Evolutionary conservation across 2,888 invertebrate species (phyloP).

Genomic region (Mylabris sibirica): DNA sequence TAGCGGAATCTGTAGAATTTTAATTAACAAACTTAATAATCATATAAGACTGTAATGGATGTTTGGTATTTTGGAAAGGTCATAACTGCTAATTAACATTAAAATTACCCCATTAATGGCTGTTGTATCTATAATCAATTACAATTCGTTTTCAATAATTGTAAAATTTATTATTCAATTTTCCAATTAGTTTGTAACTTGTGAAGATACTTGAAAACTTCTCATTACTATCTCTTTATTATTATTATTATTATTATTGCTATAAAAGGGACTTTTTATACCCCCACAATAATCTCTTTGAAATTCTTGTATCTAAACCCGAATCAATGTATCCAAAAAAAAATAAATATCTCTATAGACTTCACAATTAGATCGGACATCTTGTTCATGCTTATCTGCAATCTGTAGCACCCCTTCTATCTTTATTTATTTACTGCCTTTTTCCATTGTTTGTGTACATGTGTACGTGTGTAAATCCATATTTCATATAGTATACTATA

Average conservation of each 20-base stretch:
- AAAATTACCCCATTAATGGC: not conserved
- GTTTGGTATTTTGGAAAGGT: constrained; percentile 4
- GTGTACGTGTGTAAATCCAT: constrained; percentile 5
- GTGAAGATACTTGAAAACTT: not conserved
- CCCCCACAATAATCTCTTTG: not conserved
- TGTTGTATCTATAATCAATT: not conserved
- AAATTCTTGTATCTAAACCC: not conserved
- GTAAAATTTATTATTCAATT: not conserved
- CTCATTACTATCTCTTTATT: not conserved
- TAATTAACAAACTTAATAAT: not conserved
- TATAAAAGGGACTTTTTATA: not conserved
- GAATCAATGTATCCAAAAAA: not conserved
- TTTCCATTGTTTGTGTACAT: not conserved
- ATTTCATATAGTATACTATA: constrained; percentile 12
- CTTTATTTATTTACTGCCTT: not conserved
- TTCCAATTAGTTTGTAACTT: not conserved
- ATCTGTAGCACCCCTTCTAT: constrained; percentile 45
- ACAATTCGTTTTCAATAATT: no score
- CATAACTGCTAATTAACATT: not conserved
- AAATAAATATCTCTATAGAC: not conserved
- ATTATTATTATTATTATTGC: not conserved
- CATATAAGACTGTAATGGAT: not conserved
- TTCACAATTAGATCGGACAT: constrained; percentile 33
- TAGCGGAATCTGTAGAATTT: not conserved
- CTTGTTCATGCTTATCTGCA: constrained; percentile 46